A percentile compares a stretch with the other conserved stretches of the same genome.
These are phyloP conservation scores for Littorina saxatilis DNA, from an alignment of 1,140 invertebrate species.

Conservation along the genomic window DNA sequence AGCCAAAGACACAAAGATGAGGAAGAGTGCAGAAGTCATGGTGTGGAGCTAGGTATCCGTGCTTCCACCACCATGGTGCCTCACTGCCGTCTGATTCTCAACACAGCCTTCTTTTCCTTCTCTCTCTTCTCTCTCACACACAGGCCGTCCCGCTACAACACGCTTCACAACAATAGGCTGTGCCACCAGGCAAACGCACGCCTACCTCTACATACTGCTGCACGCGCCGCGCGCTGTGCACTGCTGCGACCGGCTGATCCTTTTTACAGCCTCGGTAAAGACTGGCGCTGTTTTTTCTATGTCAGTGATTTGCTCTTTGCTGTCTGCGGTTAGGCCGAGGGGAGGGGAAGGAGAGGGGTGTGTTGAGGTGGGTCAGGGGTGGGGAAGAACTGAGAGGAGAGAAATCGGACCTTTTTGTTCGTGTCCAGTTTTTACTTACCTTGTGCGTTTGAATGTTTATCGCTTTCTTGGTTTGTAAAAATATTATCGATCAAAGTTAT, in stretches of 20 bases:
- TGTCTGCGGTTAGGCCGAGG: too few relatives aligned
- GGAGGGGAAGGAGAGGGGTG: too few relatives aligned
- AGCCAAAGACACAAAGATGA: constrained; percentile 9
- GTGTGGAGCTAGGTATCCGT: constrained; percentile 30
- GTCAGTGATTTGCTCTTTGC: background rate
- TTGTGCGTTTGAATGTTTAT: too few relatives aligned
- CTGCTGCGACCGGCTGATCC: background rate
- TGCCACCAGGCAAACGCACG: constrained; percentile 32
- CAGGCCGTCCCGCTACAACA: constrained; percentile 26
- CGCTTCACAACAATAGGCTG: constrained; percentile 40
- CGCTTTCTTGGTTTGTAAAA: too few relatives aligned
- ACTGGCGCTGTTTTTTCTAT: background rate
- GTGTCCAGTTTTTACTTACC: too few relatives aligned
- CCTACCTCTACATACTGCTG: constrained; percentile 19
- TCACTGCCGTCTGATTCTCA: constrained; percentile 8
- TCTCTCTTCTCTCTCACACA: background rate
- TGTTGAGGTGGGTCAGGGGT: too few relatives aligned
- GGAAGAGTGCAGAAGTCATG: constrained; percentile 16
- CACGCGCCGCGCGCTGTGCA: constrained; percentile 31
- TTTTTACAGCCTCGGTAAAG: background rate
- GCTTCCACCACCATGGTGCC: constrained; percentile 30
- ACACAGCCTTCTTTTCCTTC: background rate
- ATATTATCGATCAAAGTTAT: too few relatives aligned
- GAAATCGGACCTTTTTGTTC: too few relatives aligned
- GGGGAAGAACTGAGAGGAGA: too few relatives aligned